Percentiles rank a stretch among this genome's conserved stretches.
These are phyloP conservation scores for Borostomias antarcticus DNA, from an alignment of 2,797 vertebrate species.

Conservation along the genomic window DNA sequence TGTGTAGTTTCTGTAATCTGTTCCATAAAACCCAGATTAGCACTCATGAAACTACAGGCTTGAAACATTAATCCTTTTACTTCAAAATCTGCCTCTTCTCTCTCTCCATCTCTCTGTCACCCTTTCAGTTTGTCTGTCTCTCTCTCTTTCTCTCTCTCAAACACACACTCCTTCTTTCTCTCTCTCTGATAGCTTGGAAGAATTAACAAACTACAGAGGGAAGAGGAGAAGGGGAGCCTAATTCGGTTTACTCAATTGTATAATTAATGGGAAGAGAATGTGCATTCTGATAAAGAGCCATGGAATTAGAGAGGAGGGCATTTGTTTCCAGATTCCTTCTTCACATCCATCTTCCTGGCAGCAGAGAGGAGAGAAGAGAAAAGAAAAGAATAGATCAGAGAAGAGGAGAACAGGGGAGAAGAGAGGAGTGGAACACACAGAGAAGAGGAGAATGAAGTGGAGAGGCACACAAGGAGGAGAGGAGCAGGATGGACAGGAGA, in stretches of 20 bases:
- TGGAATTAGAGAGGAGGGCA: conserved; percentile 1
- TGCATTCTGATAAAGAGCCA: conserved; percentile 6
- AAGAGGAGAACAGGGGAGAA: background rate
- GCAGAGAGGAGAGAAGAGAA: background rate
- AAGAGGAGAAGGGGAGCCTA: conserved; percentile 6
- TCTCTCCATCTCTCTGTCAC: background rate
- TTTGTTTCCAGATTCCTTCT: conserved; percentile 3
- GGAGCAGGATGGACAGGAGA: background rate
- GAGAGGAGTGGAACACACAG: background rate
- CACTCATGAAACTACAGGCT: conserved; percentile 7
- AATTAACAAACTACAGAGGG: background rate
- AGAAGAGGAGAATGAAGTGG: background rate
- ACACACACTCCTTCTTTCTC: conserved; percentile 26
- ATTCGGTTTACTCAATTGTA: conserved; percentile 21
- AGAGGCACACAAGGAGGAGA: background rate
- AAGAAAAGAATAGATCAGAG: background rate
- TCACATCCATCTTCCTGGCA: conserved; percentile 6
- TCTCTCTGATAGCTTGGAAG: conserved; percentile 18
- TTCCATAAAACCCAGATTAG: background rate
- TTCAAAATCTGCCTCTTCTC: background rate
- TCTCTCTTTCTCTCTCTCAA: conserved; percentile 18
- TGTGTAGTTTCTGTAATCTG: conserved; percentile 16
- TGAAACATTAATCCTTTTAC: background rate
- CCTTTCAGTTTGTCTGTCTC: background rate
- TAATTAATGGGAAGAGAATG: conserved; percentile 14